Evolutionary conservation across 2,797 vertebrate genomes (phyloP).

Genomic region (Chromis chromis): DNA sequence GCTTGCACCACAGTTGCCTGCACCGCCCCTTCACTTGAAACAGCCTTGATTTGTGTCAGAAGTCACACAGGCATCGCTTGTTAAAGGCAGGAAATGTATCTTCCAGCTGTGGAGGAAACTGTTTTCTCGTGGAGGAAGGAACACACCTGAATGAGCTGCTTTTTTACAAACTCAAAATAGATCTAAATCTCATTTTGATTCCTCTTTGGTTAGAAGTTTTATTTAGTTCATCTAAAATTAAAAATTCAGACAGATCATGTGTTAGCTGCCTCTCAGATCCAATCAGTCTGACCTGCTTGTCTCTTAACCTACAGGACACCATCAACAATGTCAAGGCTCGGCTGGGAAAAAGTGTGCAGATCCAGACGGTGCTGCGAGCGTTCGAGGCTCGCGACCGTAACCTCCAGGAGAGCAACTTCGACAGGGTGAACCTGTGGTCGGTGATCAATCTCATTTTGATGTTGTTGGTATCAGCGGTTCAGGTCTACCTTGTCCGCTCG

Average conservation of each 20-base stretch:
- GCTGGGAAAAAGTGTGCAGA: conserved; percentile 93
- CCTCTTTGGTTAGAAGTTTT: not conserved
- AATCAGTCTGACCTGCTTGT: not conserved
- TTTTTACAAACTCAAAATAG: conserved; percentile 10
- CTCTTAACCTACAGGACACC: conserved; percentile 86
- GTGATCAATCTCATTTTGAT: conserved; percentile 90
- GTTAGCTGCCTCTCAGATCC: not conserved
- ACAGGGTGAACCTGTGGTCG: conserved; percentile 97
- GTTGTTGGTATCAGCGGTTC: conserved; percentile 90
- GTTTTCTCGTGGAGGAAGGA: conserved; percentile 29
- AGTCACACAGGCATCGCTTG: conserved; percentile 33
- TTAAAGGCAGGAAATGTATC: conserved; percentile 53
- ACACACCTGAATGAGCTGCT: conserved; percentile 16
- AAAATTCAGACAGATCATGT: not conserved
- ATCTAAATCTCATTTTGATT: not conserved
- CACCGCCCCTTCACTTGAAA: conserved; percentile 9
- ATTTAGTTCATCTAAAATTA: not conserved
- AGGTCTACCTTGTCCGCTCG: conserved; percentile 94
- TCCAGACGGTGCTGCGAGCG: conserved; percentile 93
- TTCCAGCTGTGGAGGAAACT: conserved; percentile 70
- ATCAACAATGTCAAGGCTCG: conserved; percentile 96
- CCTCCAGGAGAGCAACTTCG: conserved; percentile 95
- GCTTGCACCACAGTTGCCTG: conserved; percentile 39
- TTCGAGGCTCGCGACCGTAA: conserved; percentile 98
- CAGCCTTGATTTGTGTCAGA: conserved; percentile 53